Base-by-base conservation (phyloP, 2,797 vertebrate genomes). In the Tenualosa thibaudeaui region DNA sequence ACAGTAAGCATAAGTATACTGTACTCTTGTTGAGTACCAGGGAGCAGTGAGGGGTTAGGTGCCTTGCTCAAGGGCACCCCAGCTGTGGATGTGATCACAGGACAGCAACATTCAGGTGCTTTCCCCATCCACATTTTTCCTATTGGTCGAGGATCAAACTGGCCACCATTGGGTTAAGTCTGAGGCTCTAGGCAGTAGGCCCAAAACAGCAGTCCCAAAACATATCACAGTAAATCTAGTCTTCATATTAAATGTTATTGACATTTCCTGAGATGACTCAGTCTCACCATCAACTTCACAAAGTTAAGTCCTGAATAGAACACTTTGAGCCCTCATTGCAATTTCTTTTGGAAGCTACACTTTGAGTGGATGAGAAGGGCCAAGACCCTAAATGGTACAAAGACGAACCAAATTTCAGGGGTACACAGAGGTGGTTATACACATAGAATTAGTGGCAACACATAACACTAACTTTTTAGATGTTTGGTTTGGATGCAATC, bases 401-500 rank as follows among this genome's bases (percentile, higher is more conserved):
- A 75, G 13, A 75, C 40, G 31, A 75, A 9, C 31, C 37, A 37
- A 5, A 19, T 19, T 15, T 3, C 5, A 78, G 37, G 46, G 0
- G 15, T 46, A 8, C 17, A 78, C 2, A 78, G 17, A 83, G n/a
- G 86, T 26, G 22, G 71, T 22, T 78, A 46, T 40, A n/a, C 40
- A 78, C 40, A 75, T 43, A 75, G 68, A 12, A 75, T 40, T 75
- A 40, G 68, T 17, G 31, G 68, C 19, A 75, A 75, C 4, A 75
- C 68, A 75, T 75, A 19, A 75, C 37, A 78, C 71, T 43, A 19
- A 78, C 71, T 78, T 43, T 78, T 78, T 40, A 78, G 5, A 46
- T 78, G 71, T 46, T 78, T 46, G 71, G 71, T 78, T 78, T 78
- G 71, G 71, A 17, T 43, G 37, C 71, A 22, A 43, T 78, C 17